Conservation (phyloP, 2,888 invertebrate genomes). For the Tetranychus truncatus region DNA sequence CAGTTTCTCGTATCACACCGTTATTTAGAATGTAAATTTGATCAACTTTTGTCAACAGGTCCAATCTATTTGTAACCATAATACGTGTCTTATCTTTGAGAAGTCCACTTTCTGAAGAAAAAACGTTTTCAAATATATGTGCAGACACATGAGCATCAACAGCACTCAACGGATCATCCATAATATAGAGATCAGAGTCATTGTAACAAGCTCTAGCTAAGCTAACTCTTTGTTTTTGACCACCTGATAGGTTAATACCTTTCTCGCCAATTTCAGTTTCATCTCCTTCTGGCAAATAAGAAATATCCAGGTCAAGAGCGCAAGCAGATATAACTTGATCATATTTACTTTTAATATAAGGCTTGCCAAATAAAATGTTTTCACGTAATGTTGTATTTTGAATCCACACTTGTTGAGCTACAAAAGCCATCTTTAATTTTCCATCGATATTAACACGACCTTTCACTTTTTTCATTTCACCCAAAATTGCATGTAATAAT, state of each 20-base stretch:
- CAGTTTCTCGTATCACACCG: slow-evolving; percentile 34
- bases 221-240: slow-evolving; percentile 40
- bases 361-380: slow-evolving; percentile 37
- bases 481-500: slow-evolving; percentile 35
- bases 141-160: slow-evolving; percentile 34
- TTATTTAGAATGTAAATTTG: slow-evolving; percentile 32
- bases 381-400: slow-evolving; percentile 37
- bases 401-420: slow-evolving; percentile 37
- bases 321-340: slow-evolving; percentile 35
- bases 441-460: slow-evolving; percentile 28
- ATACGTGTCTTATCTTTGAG: slow-evolving; percentile 34
- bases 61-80: slow-evolving; percentile 37
- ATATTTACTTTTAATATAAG: slow-evolving; percentile 30
- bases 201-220: slow-evolving; percentile 53
- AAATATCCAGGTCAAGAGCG: slow-evolving; percentile 36
- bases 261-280: slow-evolving; percentile 87
- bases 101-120: slow-evolving; percentile 31
- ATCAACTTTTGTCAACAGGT: slow-evolving; percentile 34
- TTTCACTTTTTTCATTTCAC: slow-evolving; percentile 34
- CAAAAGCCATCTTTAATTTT: slow-evolving; percentile 29
- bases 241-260: slow-evolving; percentile 10
- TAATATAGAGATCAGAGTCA: slow-evolving; percentile 35
- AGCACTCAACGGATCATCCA: slow-evolving; percentile 41
- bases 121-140: slow-evolving; percentile 38
- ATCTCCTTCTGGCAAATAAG: slow-evolving; percentile 54